These are phyloP conservation scores for Machaerirhynchus nigripectus DNA, from an alignment of 2,113 vertebrate genomes.

Conservation along the genomic window DNA sequence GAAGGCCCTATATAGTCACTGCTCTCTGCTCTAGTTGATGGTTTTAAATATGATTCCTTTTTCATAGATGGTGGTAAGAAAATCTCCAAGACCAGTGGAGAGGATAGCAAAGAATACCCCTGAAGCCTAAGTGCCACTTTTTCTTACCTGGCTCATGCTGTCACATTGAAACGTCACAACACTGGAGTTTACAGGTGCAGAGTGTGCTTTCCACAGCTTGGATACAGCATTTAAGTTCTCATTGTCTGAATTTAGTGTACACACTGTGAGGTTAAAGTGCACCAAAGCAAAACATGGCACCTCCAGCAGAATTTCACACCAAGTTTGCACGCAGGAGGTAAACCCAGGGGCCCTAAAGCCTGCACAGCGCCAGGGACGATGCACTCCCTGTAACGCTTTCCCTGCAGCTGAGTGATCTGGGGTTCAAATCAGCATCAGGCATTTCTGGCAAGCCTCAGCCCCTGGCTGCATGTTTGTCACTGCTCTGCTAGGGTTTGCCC, in stretches of 20 bases:
- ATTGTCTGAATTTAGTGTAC: neutral
- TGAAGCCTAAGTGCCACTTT: neutral
- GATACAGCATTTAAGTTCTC: neutral
- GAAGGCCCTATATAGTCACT: neutral
- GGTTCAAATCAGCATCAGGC: neutral
- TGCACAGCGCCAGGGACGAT: accelerated
- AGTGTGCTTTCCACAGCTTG: neutral
- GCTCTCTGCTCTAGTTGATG: neutral
- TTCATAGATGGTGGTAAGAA: neutral
- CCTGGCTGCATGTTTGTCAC: neutral
- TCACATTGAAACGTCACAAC: neutral
- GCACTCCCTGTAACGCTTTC: accelerated
- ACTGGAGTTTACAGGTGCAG: accelerated
- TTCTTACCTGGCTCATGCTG: neutral
- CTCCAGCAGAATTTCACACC: neutral
- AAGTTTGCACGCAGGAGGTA: neutral
- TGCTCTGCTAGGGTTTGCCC: neutral
- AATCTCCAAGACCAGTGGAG: neutral
- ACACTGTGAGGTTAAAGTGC: neutral
- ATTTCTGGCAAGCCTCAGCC: neutral
- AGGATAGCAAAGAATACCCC: neutral
- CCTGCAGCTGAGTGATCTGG: neutral
- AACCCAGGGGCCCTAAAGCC: neutral
- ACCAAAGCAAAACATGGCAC: neutral
- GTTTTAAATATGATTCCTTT: neutral